Percentiles rank a stretch among this genome's conserved stretches.
Evolutionary conservation across 2,888 invertebrate species (phyloP).

Genomic region (Craniophora ligustri): DNA sequence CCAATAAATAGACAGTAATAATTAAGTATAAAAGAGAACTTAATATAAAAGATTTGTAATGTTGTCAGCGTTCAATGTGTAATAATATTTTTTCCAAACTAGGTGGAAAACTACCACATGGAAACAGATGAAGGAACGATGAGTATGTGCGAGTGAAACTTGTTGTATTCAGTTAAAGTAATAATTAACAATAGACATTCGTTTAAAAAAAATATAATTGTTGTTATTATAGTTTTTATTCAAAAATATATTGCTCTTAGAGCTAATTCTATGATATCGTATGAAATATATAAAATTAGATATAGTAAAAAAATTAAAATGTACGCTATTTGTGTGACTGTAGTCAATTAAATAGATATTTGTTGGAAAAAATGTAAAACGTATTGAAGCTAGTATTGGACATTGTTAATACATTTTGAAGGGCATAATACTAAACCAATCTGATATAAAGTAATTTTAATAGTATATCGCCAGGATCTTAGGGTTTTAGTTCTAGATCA

Average conservation of each 20-base stretch:
- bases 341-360: constrained; percentile 6
- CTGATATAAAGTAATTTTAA: too few species aligned
- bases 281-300: constrained; percentile 6
- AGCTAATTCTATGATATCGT: constrained; percentile 13
- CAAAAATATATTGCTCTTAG: constrained; percentile 14
- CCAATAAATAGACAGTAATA: not conserved
- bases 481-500: too few species aligned
- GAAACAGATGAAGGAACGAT: constrained; percentile 62
- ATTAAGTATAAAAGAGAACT: not conserved
- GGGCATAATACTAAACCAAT: too few species aligned
- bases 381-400: constrained; percentile 5
- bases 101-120: constrained; percentile 67
- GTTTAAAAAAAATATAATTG: not conserved
- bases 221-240: not conserved
- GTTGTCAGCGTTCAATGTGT: constrained; percentile 11
- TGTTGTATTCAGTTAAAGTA: constrained; percentile 24
- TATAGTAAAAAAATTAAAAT: constrained; percentile 9
- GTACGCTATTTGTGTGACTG: not conserved
- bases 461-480: too few species aligned
- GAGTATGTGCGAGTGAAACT: constrained; percentile 66
- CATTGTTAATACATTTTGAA: too few species aligned
- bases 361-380: constrained; percentile 21
- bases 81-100: constrained; percentile 62
- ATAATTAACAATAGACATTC: not conserved
- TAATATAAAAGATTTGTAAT: not conserved